Percentiles rank a stretch among this genome's conserved stretches.
These are phyloP conservation scores for Ditylenchus dipsaci DNA, from an alignment of 1,140 invertebrate genomes.

Conservation along the genomic window DNA sequence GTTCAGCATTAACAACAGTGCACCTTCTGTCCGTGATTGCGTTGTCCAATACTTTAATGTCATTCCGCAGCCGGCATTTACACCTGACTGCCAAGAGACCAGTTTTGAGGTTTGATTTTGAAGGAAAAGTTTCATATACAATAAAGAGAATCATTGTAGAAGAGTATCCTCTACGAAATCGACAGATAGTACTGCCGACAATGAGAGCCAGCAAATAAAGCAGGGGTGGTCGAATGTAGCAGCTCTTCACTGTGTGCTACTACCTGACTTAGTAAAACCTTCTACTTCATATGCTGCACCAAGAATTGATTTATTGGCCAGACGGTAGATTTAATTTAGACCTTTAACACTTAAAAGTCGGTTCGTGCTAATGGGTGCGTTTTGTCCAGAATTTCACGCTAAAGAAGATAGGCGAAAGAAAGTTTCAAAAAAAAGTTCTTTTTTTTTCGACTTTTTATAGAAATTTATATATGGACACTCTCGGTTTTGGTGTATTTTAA, in stretches of 20 bases:
- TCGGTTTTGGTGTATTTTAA: no score
- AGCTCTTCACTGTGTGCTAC: constrained; percentile 86
- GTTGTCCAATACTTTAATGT: constrained; percentile 92
- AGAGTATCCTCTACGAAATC: constrained; percentile 41
- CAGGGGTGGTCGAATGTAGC: constrained; percentile 93
- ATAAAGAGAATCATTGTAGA: constrained; percentile 23
- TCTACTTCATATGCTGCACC: constrained; percentile 74
- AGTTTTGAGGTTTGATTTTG: constrained; percentile 26
- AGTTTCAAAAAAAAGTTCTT: no score
- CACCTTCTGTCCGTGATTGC: constrained; percentile 89
- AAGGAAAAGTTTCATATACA: not conserved
- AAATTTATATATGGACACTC: no score
- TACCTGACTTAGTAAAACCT: constrained; percentile 71
- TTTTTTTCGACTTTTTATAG: no score
- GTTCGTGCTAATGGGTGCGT: not conserved
- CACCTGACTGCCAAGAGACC: constrained; percentile 45
- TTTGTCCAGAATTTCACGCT: not conserved
- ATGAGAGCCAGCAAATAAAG: constrained; percentile 76
- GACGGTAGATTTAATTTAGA: constrained; percentile 61
- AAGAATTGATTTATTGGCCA: constrained; percentile 90
- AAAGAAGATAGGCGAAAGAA: no score
- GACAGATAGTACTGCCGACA: constrained; percentile 30
- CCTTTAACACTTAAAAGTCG: not conserved
- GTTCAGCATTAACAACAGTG: constrained; percentile 75
- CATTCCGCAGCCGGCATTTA: constrained; percentile 91